A percentile compares a stretch with the other conserved stretches of the same genome.
Conservation (phyloP, 1,140 invertebrate genomes). For the Papilio glaucus region DNA sequence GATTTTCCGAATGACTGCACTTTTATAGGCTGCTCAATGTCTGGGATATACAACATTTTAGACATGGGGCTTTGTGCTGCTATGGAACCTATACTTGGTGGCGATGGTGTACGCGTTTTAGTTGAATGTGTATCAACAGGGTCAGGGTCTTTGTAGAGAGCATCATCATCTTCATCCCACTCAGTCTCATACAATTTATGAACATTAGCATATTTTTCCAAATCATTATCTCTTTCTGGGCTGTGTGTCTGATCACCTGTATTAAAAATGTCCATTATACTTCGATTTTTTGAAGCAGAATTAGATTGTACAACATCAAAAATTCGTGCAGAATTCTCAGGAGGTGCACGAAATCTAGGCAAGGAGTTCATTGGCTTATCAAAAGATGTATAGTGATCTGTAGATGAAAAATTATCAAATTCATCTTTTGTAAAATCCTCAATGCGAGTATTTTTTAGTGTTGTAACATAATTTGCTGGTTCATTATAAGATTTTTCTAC, state of each 20-base stretch:
- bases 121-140: slow-evolving; percentile 43
- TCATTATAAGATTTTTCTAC: slow-evolving; percentile 36
- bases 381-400: slow-evolving; percentile 57
- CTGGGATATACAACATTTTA: slow-evolving; percentile 55
- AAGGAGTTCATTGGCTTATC: slow-evolving; percentile 48
- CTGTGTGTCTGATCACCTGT: slow-evolving; percentile 50
- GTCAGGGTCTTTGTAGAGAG: slow-evolving; percentile 73
- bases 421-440: slow-evolving; percentile 64
- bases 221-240: slow-evolving; percentile 55
- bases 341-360: slow-evolving; percentile 32
- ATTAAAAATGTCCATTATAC: slow-evolving; percentile 77
- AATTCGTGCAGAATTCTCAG: slow-evolving; percentile 55
- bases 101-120: slow-evolving; percentile 47
- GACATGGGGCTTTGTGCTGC: slow-evolving; percentile 55
- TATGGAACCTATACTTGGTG: slow-evolving; percentile 47
- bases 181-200: slow-evolving; percentile 63
- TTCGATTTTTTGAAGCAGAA: slow-evolving; percentile 64
- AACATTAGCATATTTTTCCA: slow-evolving; percentile 58
- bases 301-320: slow-evolving; percentile 72
- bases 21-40: slow-evolving; percentile 41
- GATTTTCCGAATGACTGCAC: slow-evolving; percentile 28
- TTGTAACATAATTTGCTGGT: slow-evolving; percentile 45
- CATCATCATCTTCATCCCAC: slow-evolving; percentile 81
- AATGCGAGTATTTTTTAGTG: slow-evolving; percentile 31
- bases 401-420: slow-evolving; percentile 48